A percentile compares a stretch with the other conserved stretches of the same genome.
phyloP scores from a whole-genome alignment of 1,140 invertebrate genomes.

The Sarcophaga bullata region DNA sequence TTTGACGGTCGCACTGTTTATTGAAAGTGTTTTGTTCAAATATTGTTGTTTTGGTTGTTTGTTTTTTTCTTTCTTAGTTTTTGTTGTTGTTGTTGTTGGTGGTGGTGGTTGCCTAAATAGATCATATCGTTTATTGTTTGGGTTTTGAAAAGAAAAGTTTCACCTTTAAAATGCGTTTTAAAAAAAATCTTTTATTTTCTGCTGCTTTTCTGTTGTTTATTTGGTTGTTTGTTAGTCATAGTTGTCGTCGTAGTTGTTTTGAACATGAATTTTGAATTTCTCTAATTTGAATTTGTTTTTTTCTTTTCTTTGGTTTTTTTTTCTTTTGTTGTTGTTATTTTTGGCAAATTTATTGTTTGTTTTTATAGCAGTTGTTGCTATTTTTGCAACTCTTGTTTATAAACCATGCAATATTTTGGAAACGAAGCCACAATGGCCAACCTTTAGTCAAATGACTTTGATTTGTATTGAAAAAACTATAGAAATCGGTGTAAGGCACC shows the following conservation, averaged over 20 bases:
- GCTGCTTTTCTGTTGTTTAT: background rate
- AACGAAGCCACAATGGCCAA: no score
- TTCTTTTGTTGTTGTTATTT: background rate
- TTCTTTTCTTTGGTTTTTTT: no score
- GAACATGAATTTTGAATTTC: constrained; percentile 25
- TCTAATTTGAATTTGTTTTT: constrained; percentile 28
- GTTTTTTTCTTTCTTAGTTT: no score
- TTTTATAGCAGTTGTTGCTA: background rate
- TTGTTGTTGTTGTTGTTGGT: background rate
- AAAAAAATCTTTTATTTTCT: constrained; percentile 16
- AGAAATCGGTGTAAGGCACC: no score
- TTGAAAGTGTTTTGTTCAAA: constrained; percentile 7
- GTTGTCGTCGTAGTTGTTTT: no score
- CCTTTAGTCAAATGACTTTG: no score
- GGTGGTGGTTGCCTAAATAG: background rate
- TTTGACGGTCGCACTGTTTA: background rate
- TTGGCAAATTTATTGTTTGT: constrained; percentile 17
- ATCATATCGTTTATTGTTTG: constrained; percentile 24
- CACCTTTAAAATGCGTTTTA: constrained; percentile 36
- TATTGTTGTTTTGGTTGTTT: background rate
- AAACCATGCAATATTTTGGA: no score
- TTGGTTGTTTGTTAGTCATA: no score
- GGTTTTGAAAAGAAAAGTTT: constrained; percentile 30
- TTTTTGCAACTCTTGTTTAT: no score
- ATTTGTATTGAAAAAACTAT: no score